phyloP scores from a whole-genome alignment of 1,140 invertebrate genomes.

The Archivesica marissinica region DNA sequence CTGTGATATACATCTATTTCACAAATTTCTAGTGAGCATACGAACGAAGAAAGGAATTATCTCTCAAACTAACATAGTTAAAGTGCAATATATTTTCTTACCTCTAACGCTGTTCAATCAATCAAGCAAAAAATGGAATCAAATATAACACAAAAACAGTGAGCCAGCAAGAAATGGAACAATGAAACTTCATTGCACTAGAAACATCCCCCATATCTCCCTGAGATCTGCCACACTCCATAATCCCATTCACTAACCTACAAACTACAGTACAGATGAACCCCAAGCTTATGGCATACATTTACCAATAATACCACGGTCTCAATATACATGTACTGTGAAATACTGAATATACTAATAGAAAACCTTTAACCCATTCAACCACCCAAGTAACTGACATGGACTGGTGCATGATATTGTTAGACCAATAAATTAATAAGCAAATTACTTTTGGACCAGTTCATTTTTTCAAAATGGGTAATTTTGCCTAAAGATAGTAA shows the following conservation, averaged over 20 bases:
- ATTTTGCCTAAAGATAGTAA: no score
- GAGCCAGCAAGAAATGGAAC: constrained; percentile 8
- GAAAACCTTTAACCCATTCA: no score
- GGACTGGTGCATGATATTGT: no score
- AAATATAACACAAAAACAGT: constrained; percentile 5
- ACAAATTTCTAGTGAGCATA: background rate
- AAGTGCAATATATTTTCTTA: background rate
- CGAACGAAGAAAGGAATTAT: background rate
- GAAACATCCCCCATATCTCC: background rate
- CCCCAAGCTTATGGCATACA: background rate
- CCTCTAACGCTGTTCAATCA: constrained; percentile 13
- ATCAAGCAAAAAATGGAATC: constrained; percentile 6
- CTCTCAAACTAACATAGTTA: constrained; percentile 11
- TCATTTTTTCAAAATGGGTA: no score
- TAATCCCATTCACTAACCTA: constrained; percentile 21
- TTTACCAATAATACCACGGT: background rate
- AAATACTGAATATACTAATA: no score
- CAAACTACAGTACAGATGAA: background rate
- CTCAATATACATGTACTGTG: no score
- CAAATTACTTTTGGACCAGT: no score
- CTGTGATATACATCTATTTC: background rate
- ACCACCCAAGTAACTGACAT: no score
- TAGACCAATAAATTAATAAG: no score
- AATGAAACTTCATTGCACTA: constrained; percentile 25
- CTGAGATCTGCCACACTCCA: background rate